Conservation (phyloP, 1,140 invertebrate genomes). For the Paralvinella palmiformis region DNA sequence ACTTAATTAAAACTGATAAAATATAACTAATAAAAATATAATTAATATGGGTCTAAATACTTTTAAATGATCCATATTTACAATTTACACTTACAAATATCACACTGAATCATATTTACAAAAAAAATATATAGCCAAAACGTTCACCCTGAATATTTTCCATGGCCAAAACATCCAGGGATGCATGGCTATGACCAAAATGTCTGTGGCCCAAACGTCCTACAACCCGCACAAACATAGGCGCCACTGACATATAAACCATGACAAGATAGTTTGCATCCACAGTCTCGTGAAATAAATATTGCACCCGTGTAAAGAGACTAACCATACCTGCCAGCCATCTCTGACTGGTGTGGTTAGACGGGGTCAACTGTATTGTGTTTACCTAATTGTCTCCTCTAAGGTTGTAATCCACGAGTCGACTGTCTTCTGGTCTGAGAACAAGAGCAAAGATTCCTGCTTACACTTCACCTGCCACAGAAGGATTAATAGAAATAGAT, state of each 20-base stretch:
- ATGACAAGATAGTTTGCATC: background rate
- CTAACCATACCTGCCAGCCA: background rate
- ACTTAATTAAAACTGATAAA: too few species aligned
- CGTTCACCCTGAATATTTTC: too few species aligned
- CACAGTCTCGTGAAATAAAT: background rate
- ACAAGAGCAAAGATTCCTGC: conserved; percentile 43
- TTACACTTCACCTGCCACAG: conserved; percentile 45
- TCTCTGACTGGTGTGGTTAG: background rate
- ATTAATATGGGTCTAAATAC: too few species aligned
- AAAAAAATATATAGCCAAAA: background rate
- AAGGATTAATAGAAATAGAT: too few species aligned
- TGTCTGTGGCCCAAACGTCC: background rate
- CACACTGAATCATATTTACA: too few species aligned
- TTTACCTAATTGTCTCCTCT: conserved; percentile 37
- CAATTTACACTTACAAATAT: too few species aligned
- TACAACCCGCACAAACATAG: background rate
- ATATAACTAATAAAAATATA: too few species aligned
- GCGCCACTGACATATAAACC: background rate
- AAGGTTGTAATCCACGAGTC: conserved; percentile 34
- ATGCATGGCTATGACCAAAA: too few species aligned
- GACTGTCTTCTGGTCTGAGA: conserved; percentile 36
- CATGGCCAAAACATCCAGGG: too few species aligned
- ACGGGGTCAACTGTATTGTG: background rate
- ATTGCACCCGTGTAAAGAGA: background rate
- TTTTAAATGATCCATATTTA: too few species aligned